Evolutionary conservation across 2,797 vertebrate species (phyloP).

Genomic region (Serranus cabrilla): DNA sequence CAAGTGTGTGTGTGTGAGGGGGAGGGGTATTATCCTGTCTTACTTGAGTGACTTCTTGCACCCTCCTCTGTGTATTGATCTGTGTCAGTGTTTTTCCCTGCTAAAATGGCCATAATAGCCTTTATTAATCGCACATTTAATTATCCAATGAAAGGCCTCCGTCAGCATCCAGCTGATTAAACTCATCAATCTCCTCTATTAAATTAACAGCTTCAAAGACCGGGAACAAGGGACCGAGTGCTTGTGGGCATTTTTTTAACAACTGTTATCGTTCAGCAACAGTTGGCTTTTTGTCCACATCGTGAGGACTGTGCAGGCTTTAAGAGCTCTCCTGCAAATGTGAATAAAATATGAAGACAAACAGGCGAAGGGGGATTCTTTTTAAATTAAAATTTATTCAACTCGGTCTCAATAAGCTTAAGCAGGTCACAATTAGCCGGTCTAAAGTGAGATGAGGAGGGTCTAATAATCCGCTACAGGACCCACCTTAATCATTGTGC

Average conservation of each 20-base stretch:
- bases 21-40: background rate
- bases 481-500: conserved; percentile 63
- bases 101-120: conserved; percentile 69
- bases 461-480: conserved; percentile 50
- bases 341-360: conserved; percentile 12
- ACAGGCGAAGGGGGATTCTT: conserved; percentile 5
- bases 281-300: conserved; percentile 41
- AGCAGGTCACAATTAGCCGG: conserved; percentile 35
- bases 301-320: conserved; percentile 2
- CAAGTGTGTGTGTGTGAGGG: too few relatives aligned
- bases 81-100: conserved; percentile 43
- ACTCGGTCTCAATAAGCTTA: conserved; percentile 33
- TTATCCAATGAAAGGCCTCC: conserved; percentile 75
- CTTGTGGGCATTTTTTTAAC: conserved; percentile 61
- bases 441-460: conserved; percentile 23
- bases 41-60: conserved; percentile 1
- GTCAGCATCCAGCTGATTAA: conserved; percentile 77
- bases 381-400: conserved; percentile 21
- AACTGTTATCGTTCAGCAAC: conserved; percentile 61
- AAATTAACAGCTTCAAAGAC: conserved; percentile 61
- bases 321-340: conserved; percentile 6
- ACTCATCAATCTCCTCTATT: conserved; percentile 77
- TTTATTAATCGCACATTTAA: conserved; percentile 82
- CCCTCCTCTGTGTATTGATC: conserved; percentile 51
- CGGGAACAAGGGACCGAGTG: conserved; percentile 21